Base-by-base conservation (phyloP, 2,888 invertebrate species). In the Nudaria mundana region DNA sequence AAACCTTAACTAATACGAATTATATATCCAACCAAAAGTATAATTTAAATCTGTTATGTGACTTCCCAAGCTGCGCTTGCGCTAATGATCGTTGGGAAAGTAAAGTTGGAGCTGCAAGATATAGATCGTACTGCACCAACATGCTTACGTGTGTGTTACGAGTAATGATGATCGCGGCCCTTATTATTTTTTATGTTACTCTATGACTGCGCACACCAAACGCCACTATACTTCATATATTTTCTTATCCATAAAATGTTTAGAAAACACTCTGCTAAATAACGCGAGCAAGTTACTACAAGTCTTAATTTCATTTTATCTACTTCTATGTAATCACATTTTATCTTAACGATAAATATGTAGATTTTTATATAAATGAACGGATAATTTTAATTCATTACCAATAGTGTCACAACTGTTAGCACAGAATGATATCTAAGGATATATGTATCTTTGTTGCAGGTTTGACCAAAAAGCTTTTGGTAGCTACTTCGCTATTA, bases 391-490 rank as follows among this genome's bases (percentile, higher is more conserved):
- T 36, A 29, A 7, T 38, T 28, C 26, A 32, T n/a, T 15, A 20
- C 4, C 25, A 22, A 25, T 16, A 25, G 18, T 8, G 4, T 29
- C 12, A 15, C 13, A 26, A 32, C 16, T 8, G 15, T 28, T 12
- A 15, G 20, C n/a, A n/a, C n/a, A 12, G 8, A 26, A 14, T 34
- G 33, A 22, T 8, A 30, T 25, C 6, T 8, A 14, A 44, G 44
- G 49, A 13, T 10, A 23, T 32, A 13, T n/a, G 7, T 36, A 10
- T 63, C 38, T 70, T 58, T 56, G 42, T 86, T 83, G 71, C 85
- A 88, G 88, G 81, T 86, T 86, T 86, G 82, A 75, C 83, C 72
- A 88, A 84, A 81, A 87, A 80, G 86, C 86, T 87, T 72, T 80
- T 87, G 77, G 79, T 86, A 79, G 87, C 85, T 81, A 71, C 78